phyloP scores from a whole-genome alignment of 1,140 invertebrate genomes.

The Aethina tumida region DNA sequence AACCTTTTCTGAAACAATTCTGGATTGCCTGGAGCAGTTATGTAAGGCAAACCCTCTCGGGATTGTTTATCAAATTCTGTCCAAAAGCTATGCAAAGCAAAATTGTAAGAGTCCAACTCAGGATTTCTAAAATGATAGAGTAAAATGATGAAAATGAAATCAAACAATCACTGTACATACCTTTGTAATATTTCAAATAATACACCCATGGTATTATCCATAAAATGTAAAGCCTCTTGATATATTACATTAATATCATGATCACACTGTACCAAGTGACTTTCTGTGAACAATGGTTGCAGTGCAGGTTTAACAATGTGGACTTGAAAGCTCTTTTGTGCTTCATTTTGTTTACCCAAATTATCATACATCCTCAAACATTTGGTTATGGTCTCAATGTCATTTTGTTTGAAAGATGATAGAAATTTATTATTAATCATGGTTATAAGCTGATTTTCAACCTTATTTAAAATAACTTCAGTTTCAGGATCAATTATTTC shows the following conservation, averaged over 20 bases:
- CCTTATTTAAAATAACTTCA: constrained; percentile 35
- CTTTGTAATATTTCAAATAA: constrained; percentile 49
- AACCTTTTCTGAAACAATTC: constrained; percentile 80
- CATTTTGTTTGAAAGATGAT: constrained; percentile 43
- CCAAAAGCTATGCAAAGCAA: constrained; percentile 84
- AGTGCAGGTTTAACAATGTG: constrained; percentile 63
- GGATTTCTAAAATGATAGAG: constrained; percentile 15
- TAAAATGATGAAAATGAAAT: not conserved
- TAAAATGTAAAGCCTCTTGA: constrained; percentile 58
- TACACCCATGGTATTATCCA: constrained; percentile 54
- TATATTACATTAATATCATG: constrained; percentile 66
- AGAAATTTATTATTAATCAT: constrained; percentile 52
- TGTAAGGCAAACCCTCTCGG: constrained; percentile 63
- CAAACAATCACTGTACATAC: constrained; percentile 26
- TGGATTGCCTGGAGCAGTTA: constrained; percentile 87
- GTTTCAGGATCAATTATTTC: constrained; percentile 38
- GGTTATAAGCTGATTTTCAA: constrained; percentile 45
- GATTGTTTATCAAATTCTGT: constrained; percentile 71
- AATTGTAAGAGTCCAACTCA: constrained; percentile 63
- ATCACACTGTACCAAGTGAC: constrained; percentile 50
- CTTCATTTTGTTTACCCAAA: constrained; percentile 55
- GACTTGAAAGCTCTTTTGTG: constrained; percentile 59
- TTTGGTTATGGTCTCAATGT: constrained; percentile 45
- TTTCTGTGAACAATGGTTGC: constrained; percentile 64
- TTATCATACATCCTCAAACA: constrained; percentile 57